Conservation (phyloP, 37 sponge, comb jelly and placozoan genomes). For the Geodia barretti region DNA sequence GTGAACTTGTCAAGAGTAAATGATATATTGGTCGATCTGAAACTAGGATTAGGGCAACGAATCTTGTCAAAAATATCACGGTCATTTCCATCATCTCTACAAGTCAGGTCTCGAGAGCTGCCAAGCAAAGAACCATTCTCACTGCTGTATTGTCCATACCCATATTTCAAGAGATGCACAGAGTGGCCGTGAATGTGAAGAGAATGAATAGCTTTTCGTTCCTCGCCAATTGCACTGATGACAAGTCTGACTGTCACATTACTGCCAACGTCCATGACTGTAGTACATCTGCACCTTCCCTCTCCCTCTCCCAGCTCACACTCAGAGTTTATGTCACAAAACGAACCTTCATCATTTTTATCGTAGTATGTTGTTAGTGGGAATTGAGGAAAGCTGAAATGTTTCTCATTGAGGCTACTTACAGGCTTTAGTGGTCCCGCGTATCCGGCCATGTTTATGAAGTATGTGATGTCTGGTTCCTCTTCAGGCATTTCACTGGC, state of each 20-base stretch:
- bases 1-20: neutral
- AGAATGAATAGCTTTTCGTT: too few relatives aligned
- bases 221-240: too few relatives aligned
- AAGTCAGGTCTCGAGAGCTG: too few relatives aligned
- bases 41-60: neutral
- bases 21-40: neutral
- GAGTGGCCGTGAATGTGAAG: conserved; percentile 79
- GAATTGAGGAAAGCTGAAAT: too few relatives aligned
- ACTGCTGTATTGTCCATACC: conserved; percentile 48
- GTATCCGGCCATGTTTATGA: conserved; percentile 49
- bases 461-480: neutral
- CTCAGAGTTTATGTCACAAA: too few relatives aligned
- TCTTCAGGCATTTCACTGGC: conserved; percentile 18
- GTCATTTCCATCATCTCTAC: neutral
- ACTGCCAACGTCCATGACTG: too few relatives aligned
- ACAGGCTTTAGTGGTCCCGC: conserved; percentile 1
- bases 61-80: conserved; percentile 14
- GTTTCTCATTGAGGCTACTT: conserved; percentile 17
- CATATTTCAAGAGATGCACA: conserved; percentile 55
- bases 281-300: too few relatives aligned
- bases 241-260: too few relatives aligned
- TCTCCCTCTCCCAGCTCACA: too few relatives aligned
- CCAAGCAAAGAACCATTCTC: conserved; percentile 18
- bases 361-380: too few relatives aligned
- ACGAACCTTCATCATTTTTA: too few relatives aligned